Base-by-base conservation (phyloP, 2,797 vertebrate genomes). In the Poeciliopsis turneri region DNA sequence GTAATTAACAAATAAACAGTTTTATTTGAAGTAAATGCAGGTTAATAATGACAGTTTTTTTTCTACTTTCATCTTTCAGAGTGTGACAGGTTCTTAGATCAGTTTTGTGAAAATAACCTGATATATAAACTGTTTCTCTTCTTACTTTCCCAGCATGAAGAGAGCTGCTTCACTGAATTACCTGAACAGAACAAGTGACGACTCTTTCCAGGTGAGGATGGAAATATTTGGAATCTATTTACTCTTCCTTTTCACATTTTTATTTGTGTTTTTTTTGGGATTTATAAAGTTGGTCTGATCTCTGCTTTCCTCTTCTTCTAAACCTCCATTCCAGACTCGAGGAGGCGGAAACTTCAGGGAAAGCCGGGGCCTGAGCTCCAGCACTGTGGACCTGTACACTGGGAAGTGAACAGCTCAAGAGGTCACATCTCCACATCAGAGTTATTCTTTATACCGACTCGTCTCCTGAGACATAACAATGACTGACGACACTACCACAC, bases 121-220 rank as follows among this genome's bases (percentile, higher is more conserved):
- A 25, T 71, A 45, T 39, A 53, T 53, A 3, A 75, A 39, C 0
- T 25, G 12, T n/a, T 8, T 23, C 30, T 51, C 4, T 33, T 43
- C 33, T 84, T 86, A 16, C 71, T 77, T 80, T 82, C 61, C 78
- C 86, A 99, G 98, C 93, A 98, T 99, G 97, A 99, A 99, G 88
- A 93, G 98, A 91, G 97, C 98, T 5, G 96, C 97, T 0, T 99
- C 98, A 0, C 93, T 99, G 84, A 99, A 97, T 91, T 97, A 97
- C 86, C 94, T 99, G 93, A 98, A 99, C 91, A 97, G 96, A 91
- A 95, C 96, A 81, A 96, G 93, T 0, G 97, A 98, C 2, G 96
- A 97, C 71, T 87, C 94, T 0, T 97, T 97, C 87, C 97, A 98
- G 97, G 98, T 99, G 90, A 96, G 43, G 68, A 46, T 13, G 12